Conservation (phyloP, 2,888 invertebrate species). For the Mythimna pallens region DNA sequence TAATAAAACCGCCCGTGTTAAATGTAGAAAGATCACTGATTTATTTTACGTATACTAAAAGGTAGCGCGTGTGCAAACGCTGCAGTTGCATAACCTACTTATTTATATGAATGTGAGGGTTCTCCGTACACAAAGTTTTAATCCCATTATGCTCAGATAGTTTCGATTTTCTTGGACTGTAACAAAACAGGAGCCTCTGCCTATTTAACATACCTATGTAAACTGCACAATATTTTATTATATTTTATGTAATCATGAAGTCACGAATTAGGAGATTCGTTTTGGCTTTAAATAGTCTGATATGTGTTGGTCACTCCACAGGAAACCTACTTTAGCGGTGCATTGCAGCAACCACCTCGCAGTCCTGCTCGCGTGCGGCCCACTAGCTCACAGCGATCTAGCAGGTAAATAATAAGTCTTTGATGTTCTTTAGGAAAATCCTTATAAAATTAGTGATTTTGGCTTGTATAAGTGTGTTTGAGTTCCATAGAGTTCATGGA, state of each 20-base stretch:
- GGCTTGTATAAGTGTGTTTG: no score
- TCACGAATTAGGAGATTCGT: not conserved
- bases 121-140: not conserved
- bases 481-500: no score
- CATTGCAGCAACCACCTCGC: constrained; percentile 94
- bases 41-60: no score
- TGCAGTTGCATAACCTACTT: no score
- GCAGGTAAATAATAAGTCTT: constrained; percentile 89
- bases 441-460: not conserved
- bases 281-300: not conserved
- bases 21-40: no score
- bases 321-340: constrained; percentile 97
- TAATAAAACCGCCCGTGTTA: no score
- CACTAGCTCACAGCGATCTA: constrained; percentile 93
- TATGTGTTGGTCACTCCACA: constrained; percentile 73
- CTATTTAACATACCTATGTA: no score
- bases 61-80: no score
- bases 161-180: not conserved
- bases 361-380: constrained; percentile 95
- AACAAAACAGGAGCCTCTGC: no score
- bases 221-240: not conserved
- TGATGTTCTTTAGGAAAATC: no score
- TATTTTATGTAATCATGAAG: not conserved
- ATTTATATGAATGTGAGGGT: no score
- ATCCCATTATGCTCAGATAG: not conserved